These are phyloP conservation scores for Bubalus kerabau DNA, from an alignment of 2,113 vertebrate genomes.

Conservation along the genomic window DNA sequence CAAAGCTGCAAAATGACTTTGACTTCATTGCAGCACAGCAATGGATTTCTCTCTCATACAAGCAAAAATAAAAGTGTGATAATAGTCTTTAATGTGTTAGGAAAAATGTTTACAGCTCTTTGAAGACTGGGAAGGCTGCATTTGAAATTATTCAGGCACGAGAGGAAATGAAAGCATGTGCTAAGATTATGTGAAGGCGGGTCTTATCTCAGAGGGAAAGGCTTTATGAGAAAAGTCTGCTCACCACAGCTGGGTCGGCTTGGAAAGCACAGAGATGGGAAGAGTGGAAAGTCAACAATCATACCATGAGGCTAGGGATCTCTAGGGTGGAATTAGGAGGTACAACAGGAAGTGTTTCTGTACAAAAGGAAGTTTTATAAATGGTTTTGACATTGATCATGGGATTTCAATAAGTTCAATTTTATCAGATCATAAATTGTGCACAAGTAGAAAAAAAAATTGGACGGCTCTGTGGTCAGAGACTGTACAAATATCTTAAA, in stretches of 20 bases:
- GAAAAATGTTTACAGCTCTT: conserved; percentile 1
- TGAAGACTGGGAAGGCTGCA: not conserved
- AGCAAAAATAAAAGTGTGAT: not conserved
- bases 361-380: conserved; percentile 64
- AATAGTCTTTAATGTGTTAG: not conserved
- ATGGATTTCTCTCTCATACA: not conserved
- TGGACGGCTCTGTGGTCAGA: not conserved
- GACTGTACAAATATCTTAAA: not conserved
- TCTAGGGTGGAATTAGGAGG: conserved; percentile 72
- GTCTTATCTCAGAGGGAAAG: conserved; percentile 65
- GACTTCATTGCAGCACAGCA: not conserved
- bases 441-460: conserved; percentile 44
- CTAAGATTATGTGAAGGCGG: conserved; percentile 45
- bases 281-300: conserved; percentile 67
- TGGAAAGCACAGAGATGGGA: conserved; percentile 72
- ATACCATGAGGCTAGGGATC: conserved; percentile 62
- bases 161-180: conserved; percentile 47
- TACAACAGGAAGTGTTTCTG: conserved; percentile 70
- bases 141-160: conserved; percentile 19
- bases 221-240: conserved; percentile 55
- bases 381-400: conserved; percentile 62
- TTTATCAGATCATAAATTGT: conserved; percentile 66
- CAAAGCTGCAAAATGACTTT: not conserved
- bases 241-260: conserved; percentile 63
- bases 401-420: conserved; percentile 67